Evolutionary conservation across 2,113 vertebrate species (phyloP).

Genomic region (rabbit (Oryctolagus cuniculus)): DNA sequence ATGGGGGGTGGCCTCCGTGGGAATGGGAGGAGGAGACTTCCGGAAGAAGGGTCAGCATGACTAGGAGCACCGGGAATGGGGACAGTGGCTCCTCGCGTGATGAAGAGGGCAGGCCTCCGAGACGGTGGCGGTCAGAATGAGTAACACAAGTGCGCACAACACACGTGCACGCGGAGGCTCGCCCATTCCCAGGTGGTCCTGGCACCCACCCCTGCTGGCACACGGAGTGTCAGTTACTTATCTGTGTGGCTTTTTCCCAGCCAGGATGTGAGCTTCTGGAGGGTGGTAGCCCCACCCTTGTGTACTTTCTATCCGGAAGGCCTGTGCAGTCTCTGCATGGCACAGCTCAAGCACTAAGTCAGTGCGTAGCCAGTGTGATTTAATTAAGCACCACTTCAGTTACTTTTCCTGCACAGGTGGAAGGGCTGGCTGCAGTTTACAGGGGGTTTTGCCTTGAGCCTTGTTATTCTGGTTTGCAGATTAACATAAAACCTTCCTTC

Average conservation of each 20-base stretch:
- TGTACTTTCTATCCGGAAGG: not conserved
- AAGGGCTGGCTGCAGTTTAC: slow-evolving; percentile 8
- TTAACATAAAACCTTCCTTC: slow-evolving; percentile 58
- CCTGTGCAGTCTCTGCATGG: not conserved
- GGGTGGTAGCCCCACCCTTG: not conserved
- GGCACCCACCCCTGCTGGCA: too few relatives aligned
- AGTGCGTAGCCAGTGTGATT: slow-evolving; percentile 30
- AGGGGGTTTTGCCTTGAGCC: slow-evolving; percentile 1
- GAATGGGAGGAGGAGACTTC: not conserved
- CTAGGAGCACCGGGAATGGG: rapidly evolving
- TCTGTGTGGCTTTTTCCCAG: too few relatives aligned
- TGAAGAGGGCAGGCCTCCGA: not conserved
- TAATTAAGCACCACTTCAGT: slow-evolving; percentile 26
- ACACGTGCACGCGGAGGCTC: not conserved
- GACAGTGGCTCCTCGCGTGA: not conserved
- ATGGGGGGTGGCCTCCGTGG: not conserved
- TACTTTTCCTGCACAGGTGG: not conserved
- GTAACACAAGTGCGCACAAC: not conserved
- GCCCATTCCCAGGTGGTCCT: not conserved
- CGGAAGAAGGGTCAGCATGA: not conserved
- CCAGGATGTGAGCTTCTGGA: not conserved
- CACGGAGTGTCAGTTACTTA: too few relatives aligned
- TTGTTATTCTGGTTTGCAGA: slow-evolving; percentile 33
- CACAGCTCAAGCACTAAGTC: not conserved
- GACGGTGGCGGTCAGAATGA: too few relatives aligned